Base-by-base conservation (phyloP, 2,888 invertebrate species). In the Rugalucina vietnamica region DNA sequence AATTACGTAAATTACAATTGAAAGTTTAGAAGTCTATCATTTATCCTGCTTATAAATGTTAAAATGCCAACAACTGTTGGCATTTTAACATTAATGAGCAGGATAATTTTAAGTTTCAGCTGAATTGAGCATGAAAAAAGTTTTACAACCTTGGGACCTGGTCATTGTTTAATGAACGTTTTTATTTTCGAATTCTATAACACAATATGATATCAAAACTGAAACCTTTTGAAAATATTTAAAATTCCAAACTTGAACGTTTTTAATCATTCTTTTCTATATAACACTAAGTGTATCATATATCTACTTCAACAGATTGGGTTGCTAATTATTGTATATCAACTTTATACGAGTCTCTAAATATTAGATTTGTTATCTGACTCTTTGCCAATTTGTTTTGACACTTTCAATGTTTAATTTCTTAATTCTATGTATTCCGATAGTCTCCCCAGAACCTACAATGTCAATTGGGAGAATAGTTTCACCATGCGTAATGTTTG, bases 391-490 rank as follows among this genome's bases (percentile, higher is more conserved):
- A 75, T 78, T 78, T 70, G 37, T 43, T 74, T 39, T 83, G 83
- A 79, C 83, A 79, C 73, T 37, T 50, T 37, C 71, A 76, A 69
- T 65, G 43, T 60, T 37, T 32, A 72, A 69, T 50, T 60, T 72
- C 75, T 50, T 43, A 49, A 49, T 50, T 60, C 14, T 49, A 39
- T 71, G 65, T 73, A 79, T 71, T 76, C 36, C 60, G 69, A 76
- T 79, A 83, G 60, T 27, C 65, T 65, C 65, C 21, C 34, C 65
- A 65, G 65, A 34, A 34, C 34, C 65, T 34, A 34, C 34, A 10
- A 18, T 65, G 34, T 18, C 65, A 65, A 65, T 65, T 21, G 65
- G 24, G 4, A 27, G 34, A 32, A 65, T 65, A 65, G 10, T 34
- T 65, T 65, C 34, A 32, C 65, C 34, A 65, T 65, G 65, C 34